These are phyloP conservation scores for Agonopterix arenella DNA, from an alignment of 2,888 invertebrate species.

Conservation along the genomic window DNA sequence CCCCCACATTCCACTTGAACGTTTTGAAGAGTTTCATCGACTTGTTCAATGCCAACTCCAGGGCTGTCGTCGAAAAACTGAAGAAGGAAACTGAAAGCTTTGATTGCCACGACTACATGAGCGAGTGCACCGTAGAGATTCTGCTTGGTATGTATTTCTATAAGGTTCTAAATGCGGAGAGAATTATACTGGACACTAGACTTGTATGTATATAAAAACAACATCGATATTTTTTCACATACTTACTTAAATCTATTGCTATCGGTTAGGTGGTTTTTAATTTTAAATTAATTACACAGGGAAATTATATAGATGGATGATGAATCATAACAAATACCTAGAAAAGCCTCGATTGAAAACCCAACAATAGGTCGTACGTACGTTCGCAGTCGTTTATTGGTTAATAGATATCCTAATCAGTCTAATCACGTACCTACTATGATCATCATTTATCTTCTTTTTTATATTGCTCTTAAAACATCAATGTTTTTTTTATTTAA, in stretches of 20 bases:
- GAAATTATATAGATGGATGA: no score
- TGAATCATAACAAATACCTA: no score
- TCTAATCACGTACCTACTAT: no score
- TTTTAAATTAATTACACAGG: neutral
- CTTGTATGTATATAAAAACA: neutral
- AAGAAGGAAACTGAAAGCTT: conserved; percentile 83
- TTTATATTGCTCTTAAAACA: no score
- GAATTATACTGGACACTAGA: no score
- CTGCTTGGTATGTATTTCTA: conserved; percentile 74
- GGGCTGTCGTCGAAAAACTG: conserved; percentile 83
- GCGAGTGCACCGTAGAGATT: conserved; percentile 90
- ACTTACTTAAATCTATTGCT: neutral
- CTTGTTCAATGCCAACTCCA: conserved; percentile 89
- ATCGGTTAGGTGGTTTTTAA: neutral
- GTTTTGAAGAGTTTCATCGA: conserved; percentile 91
- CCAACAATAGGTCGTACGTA: no score
- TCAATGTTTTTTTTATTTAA: no score
- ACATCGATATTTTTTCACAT: neutral
- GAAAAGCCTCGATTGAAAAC: no score
- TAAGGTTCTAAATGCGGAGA: no score
- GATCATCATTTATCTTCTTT: no score
- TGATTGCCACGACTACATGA: conserved; percentile 90
- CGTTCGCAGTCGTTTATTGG: no score
- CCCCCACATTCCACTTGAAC: conserved; percentile 92
- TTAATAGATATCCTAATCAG: no score